phyloP scores from a whole-genome alignment of 2,797 vertebrate genomes.

The Kryptolebias ocellatus region DNA sequence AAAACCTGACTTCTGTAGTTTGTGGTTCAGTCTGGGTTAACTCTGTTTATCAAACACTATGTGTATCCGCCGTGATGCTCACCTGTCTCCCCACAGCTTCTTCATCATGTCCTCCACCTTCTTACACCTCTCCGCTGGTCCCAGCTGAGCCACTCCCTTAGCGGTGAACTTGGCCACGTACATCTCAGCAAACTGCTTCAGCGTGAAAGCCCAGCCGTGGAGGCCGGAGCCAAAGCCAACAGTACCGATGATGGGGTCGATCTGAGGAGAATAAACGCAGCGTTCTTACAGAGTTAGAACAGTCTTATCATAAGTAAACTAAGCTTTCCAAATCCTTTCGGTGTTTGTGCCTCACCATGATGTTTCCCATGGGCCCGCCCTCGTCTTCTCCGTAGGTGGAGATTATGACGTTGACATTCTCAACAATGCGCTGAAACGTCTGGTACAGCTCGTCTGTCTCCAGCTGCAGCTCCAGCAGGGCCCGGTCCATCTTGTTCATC shows the following conservation, averaged over 20 bases:
- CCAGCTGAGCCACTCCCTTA: conserved; percentile 86
- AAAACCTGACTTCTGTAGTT: no score
- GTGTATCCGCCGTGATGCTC: conserved; percentile 36
- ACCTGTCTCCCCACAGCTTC: conserved; percentile 96
- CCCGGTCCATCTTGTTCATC: conserved; percentile 99
- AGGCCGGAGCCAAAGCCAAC: conserved; percentile 95
- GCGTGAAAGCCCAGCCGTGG: conserved; percentile 95
- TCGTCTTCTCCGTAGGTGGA: conserved; percentile 96
- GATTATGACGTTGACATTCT: conserved; percentile 95
- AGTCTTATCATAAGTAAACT: neutral
- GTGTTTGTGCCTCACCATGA: conserved; percentile 83
- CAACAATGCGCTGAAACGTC: conserved; percentile 94
- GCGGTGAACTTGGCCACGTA: conserved; percentile 92
- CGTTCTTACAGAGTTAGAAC: neutral
- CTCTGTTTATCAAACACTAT: neutral
- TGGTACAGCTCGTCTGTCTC: conserved; percentile 89
- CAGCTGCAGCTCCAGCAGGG: conserved; percentile 93
- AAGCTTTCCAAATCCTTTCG: neutral
- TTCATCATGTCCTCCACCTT: conserved; percentile 99
- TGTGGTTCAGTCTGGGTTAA: no score
- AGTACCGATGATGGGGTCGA: conserved; percentile 90
- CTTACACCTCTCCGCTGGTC: conserved; percentile 86
- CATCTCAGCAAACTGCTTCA: conserved; percentile 98
- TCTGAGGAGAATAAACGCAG: conserved; percentile 69
- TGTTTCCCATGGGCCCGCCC: conserved; percentile 93